phyloP scores from a whole-genome alignment of 2,797 vertebrate genomes.

The Rhabdophis nuchalis region DNA sequence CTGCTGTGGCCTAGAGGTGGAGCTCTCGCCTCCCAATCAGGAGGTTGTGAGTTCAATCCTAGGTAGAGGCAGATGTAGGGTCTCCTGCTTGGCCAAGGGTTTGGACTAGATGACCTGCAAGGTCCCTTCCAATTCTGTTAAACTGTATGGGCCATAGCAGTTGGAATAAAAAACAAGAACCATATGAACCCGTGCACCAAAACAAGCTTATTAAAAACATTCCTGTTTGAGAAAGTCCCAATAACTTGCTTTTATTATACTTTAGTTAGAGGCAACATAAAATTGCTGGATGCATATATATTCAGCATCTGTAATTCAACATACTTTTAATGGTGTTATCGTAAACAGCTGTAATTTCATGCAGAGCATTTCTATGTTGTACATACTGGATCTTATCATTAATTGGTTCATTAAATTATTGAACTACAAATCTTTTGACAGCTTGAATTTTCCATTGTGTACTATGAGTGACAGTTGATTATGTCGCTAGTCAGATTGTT shows the following conservation, averaged over 20 bases:
- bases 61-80: too few species aligned
- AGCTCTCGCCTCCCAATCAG: too few species aligned
- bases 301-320: not conserved
- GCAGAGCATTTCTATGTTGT: slow-evolving; percentile 16
- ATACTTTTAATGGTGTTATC: not conserved
- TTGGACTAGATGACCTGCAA: too few species aligned
- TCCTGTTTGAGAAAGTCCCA: not conserved
- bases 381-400: not conserved
- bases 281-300: not conserved
- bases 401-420: slow-evolving; percentile 10
- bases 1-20: too few species aligned
- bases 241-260: not conserved
- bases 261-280: not conserved
- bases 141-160: not conserved
- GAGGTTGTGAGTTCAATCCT: too few species aligned
- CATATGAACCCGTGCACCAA: not conserved
- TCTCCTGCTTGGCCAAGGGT: too few species aligned
- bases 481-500: not conserved
- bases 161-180: not conserved
- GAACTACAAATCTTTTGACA: not conserved
- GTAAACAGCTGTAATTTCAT: not conserved
- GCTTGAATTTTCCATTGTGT: not conserved
- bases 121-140: too few species aligned
- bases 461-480: slow-evolving; percentile 17
- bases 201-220: not conserved